These are phyloP conservation scores for Chaetophractus vellerosus DNA, from an alignment of 2,797 vertebrate genomes.

Conservation along the genomic window DNA sequence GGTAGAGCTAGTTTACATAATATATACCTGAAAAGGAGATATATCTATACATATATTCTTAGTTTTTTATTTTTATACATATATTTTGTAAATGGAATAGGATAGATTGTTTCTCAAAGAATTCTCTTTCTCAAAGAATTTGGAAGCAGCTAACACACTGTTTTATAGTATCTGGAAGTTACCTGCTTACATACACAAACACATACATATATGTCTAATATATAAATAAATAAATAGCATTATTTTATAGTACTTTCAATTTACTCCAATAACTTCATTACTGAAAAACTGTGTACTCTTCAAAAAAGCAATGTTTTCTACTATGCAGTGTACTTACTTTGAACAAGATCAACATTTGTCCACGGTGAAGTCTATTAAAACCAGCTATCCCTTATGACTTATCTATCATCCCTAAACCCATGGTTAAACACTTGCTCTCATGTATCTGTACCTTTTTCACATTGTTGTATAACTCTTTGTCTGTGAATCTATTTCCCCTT, in stretches of 20 bases:
- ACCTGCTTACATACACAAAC: not conserved
- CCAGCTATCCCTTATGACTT: not conserved
- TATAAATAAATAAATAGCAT: slow-evolving; percentile 16
- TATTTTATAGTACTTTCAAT: not conserved
- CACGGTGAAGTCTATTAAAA: not conserved
- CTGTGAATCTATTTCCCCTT: not conserved
- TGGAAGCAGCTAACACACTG: not conserved
- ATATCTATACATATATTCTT: not conserved
- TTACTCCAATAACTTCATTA: slow-evolving; percentile 10
- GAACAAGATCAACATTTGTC: not conserved
- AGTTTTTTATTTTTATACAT: not conserved
- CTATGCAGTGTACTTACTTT: not conserved
- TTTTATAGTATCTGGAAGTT: not conserved
- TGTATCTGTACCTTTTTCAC: not conserved
- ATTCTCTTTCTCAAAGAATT: slow-evolving; percentile 35
- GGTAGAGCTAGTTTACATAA: not conserved
- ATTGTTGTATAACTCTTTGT: not conserved
- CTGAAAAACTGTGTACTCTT: slow-evolving; percentile 30
- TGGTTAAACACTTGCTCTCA: not conserved
- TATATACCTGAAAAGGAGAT: not conserved
- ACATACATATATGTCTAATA: not conserved
- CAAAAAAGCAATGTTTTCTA: slow-evolving; percentile 11
- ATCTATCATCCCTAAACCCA: not conserved
- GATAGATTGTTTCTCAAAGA: not conserved
- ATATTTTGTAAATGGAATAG: not conserved